A percentile compares a stretch with the other conserved stretches of the same genome.
These are phyloP conservation scores for Geophilus truncorum DNA, from an alignment of 2,888 invertebrate genomes.

Conservation along the genomic window DNA sequence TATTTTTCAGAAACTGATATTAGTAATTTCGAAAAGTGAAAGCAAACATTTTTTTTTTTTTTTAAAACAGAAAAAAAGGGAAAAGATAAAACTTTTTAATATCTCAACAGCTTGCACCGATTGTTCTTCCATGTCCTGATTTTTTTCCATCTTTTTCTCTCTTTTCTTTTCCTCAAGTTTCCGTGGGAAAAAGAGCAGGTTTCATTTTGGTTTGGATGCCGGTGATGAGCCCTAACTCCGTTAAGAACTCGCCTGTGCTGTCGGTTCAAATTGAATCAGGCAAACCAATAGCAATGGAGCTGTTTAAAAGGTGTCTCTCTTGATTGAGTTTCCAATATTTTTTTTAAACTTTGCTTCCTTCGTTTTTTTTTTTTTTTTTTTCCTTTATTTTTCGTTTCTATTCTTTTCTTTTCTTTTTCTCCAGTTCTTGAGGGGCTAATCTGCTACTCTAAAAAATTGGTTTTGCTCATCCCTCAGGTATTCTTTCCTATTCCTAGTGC, in stretches of 20 bases:
- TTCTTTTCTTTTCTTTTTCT: background rate
- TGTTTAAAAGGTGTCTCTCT: constrained; percentile 7
- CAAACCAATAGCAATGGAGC: constrained; percentile 16
- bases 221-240: constrained; percentile 15
- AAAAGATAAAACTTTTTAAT: background rate
- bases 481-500: background rate
- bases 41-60: no score
- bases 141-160: background rate
- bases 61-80: background rate
- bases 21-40: no score
- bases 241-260: constrained; percentile 3
- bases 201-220: constrained; percentile 7
- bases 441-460: constrained; percentile 12
- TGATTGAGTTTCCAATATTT: constrained; percentile 20
- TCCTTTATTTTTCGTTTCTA: background rate
- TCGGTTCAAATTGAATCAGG: constrained; percentile 20
- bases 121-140: background rate
- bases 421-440: background rate
- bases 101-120: constrained; percentile 5
- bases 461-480: background rate
- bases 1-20: no score
- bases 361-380: background rate
- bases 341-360: background rate
- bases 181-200: background rate
- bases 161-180: background rate